These are phyloP conservation scores for Campylorhamphus procurvoides DNA, from an alignment of 2,113 vertebrate genomes.

Conservation along the genomic window DNA sequence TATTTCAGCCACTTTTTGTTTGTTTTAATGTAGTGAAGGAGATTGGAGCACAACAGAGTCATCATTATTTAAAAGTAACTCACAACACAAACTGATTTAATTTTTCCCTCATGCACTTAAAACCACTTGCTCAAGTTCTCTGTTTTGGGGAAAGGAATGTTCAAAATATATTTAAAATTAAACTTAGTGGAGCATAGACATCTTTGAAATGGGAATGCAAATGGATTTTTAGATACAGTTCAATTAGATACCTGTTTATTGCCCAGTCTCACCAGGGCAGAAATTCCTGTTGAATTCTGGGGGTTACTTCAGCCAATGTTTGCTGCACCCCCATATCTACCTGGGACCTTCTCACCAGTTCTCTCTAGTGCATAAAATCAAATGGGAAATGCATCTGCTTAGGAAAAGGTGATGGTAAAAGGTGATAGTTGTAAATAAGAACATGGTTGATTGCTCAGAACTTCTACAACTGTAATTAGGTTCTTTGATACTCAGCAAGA, in stretches of 20 bases:
- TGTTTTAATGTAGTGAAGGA: not conserved
- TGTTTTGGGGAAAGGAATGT: not conserved
- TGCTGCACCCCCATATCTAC: fast-evolving
- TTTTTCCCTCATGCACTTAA: not conserved
- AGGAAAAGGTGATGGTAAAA: not conserved
- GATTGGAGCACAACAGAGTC: not conserved
- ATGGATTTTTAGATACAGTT: not conserved
- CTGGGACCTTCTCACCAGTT: not conserved
- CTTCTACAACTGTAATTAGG: not conserved
- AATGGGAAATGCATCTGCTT: not conserved
- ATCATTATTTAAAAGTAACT: not conserved
- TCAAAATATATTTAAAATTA: not conserved
- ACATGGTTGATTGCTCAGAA: not conserved
- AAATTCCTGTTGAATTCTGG: not conserved
- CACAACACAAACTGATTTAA: not conserved
- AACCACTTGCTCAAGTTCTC: not conserved
- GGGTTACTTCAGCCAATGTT: not conserved
- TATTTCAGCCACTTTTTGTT: not conserved
- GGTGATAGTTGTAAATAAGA: not conserved
- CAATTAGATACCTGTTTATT: not conserved
- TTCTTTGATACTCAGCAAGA: not conserved
- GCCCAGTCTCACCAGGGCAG: not conserved
- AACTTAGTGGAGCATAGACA: not conserved
- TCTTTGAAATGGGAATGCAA: not conserved
- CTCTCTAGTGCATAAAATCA: not conserved